Conservation (phyloP, 1,140 invertebrate genomes). For the Dendrolimus punctatus region DNA sequence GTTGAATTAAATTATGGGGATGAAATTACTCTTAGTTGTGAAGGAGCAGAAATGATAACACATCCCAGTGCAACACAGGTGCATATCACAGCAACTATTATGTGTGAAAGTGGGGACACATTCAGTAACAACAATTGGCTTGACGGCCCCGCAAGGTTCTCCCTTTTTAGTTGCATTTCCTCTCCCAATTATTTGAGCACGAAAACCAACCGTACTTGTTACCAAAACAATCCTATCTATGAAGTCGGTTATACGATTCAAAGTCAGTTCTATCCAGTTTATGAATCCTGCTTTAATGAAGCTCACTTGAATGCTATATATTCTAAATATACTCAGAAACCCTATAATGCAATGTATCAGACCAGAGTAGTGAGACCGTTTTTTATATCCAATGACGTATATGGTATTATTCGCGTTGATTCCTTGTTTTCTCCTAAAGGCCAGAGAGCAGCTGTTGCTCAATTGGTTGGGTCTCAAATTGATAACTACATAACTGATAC, state of each 20-base stretch:
- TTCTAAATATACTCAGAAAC: conserved; percentile 53
- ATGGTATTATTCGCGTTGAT: conserved; percentile 32
- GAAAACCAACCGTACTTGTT: conserved; percentile 49
- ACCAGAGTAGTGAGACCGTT: conserved; percentile 44
- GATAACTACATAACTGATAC: conserved; percentile 33
- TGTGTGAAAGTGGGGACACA: conserved; percentile 35
- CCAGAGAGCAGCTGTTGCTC: conserved; percentile 36
- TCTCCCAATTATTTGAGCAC: conserved; percentile 33
- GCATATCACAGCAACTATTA: conserved; percentile 27
- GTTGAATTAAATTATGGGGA: conserved; percentile 38
- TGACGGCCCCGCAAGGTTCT: conserved; percentile 26
- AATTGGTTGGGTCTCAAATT: conserved; percentile 33
- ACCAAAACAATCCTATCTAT: conserved; percentile 29
- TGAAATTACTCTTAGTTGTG: conserved; percentile 40
- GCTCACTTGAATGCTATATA: conserved; percentile 35
- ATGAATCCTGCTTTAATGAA: conserved; percentile 54
- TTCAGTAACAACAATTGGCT: conserved; percentile 52
- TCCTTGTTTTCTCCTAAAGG: conserved; percentile 37
- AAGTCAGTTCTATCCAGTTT: conserved; percentile 40
- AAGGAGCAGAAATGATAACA: conserved; percentile 22
- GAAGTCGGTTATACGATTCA: conserved; percentile 53
- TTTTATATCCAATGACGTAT: conserved; percentile 40
- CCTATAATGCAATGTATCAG: conserved; percentile 53
- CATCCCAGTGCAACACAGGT: conserved; percentile 29
- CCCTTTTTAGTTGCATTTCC: conserved; percentile 31